These are phyloP conservation scores for Conchocele bisecta DNA, from an alignment of 2,888 invertebrate genomes.

Conservation along the genomic window DNA sequence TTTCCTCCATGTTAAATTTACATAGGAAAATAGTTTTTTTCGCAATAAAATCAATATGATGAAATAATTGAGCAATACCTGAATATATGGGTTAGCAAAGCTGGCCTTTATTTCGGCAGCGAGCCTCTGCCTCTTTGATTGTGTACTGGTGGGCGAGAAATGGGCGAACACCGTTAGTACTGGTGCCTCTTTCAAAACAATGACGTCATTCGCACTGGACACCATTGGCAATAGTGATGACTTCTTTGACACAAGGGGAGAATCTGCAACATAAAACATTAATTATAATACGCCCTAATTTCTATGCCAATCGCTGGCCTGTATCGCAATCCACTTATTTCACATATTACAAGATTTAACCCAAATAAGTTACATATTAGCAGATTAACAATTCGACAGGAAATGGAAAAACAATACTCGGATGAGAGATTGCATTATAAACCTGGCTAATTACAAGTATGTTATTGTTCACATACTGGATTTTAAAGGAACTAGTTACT, in stretches of 20 bases:
- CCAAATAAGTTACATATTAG: no score
- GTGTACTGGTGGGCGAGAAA: conserved; percentile 4
- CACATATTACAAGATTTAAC: no score
- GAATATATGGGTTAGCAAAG: conserved; percentile 65
- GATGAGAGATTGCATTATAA: no score
- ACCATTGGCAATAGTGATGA: conserved; percentile 33
- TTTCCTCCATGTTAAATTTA: no score
- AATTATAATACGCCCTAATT: not conserved
- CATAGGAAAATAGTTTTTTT: no score
- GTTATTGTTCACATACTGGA: no score
- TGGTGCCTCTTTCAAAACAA: conserved; percentile 33
- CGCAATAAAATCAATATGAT: no score
- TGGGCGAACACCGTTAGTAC: conserved; percentile 42
- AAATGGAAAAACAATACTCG: not conserved
- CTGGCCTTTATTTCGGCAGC: conserved; percentile 57
- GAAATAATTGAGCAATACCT: no score
- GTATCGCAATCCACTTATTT: not conserved
- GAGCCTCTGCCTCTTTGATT: conserved; percentile 44
- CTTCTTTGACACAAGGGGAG: conserved; percentile 31
- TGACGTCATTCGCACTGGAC: not conserved
- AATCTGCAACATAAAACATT: conserved; percentile 39
- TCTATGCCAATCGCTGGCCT: not conserved
- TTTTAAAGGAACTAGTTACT: no score
- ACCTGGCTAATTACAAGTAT: no score
- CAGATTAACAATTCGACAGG: not conserved